These are phyloP conservation scores for Limosa lapponica DNA, from an alignment of 2,797 vertebrate genomes.

Conservation along the genomic window DNA sequence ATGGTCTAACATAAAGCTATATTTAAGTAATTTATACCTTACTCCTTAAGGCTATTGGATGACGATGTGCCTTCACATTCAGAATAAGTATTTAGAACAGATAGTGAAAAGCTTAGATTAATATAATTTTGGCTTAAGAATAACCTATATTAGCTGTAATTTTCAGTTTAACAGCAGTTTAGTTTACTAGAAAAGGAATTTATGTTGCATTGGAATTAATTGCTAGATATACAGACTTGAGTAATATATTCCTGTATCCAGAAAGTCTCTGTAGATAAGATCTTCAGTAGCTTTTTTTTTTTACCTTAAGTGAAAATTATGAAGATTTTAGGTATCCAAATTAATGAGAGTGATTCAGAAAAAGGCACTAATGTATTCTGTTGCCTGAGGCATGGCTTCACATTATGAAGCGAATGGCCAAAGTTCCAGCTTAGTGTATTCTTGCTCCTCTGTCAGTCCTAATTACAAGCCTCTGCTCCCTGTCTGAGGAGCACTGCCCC, in stretches of 20 bases:
- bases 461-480: neutral
- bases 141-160: constrained; percentile 34
- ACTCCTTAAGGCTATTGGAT: constrained; percentile 34
- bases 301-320: neutral
- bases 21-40: constrained; percentile 62
- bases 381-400: neutral
- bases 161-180: constrained; percentile 37
- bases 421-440: neutral
- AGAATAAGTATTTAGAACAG: constrained; percentile 43
- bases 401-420: neutral
- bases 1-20: constrained; percentile 2
- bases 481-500: neutral
- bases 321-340: neutral
- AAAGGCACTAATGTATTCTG: neutral
- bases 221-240: neutral
- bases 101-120: constrained; percentile 48
- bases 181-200: constrained; percentile 45
- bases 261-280: neutral
- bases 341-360: neutral
- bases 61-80: constrained; percentile 32
- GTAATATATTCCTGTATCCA: neutral
- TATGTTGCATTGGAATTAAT: constrained; percentile 21
- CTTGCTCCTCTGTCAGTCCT: neutral
- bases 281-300: neutral
- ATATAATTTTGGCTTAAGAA: constrained; percentile 63